Percentiles rank a stretch among this genome's conserved stretches.
Evolutionary conservation across 2,888 invertebrate species (phyloP).

Genomic region (Nomada fabriciana): DNA sequence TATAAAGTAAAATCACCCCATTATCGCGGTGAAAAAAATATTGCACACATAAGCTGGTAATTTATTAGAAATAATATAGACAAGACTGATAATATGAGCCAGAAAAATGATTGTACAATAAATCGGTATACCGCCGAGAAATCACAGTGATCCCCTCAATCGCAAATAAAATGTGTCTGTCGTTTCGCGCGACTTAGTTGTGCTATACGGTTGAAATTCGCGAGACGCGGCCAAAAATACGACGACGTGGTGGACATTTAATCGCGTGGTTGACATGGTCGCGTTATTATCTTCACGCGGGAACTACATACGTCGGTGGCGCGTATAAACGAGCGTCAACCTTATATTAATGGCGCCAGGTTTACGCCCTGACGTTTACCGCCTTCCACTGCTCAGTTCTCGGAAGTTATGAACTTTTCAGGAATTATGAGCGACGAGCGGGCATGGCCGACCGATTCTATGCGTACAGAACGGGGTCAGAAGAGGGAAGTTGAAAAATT

Average conservation of each 20-base stretch:
- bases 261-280: conserved; percentile 39
- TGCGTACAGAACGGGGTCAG: not conserved
- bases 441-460: conserved; percentile 15
- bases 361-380: conserved; percentile 65
- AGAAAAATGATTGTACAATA: too few relatives aligned
- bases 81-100: too few relatives aligned
- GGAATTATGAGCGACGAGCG: conserved; percentile 62
- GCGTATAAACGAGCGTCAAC: conserved; percentile 63
- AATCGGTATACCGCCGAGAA: too few relatives aligned
- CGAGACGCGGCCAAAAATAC: conserved; percentile 38
- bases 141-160: not conserved
- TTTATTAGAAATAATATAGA: too few relatives aligned
- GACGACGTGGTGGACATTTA: conserved; percentile 38
- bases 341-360: conserved; percentile 60
- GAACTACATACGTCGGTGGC: conserved; percentile 52
- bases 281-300: conserved; percentile 52
- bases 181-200: conserved; percentile 13
- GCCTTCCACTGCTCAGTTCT: conserved; percentile 54
- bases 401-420: conserved; percentile 66
- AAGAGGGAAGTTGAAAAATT: not conserved
- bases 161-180: conserved; percentile 28
- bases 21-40: too few relatives aligned
- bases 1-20: too few relatives aligned
- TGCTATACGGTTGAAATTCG: conserved; percentile 30
- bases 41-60: too few relatives aligned